Evolutionary conservation across 1,140 invertebrate genomes (phyloP), one percentile per base, ranked within the genome.

Genomic region (Drosophila triauraria): DNA sequence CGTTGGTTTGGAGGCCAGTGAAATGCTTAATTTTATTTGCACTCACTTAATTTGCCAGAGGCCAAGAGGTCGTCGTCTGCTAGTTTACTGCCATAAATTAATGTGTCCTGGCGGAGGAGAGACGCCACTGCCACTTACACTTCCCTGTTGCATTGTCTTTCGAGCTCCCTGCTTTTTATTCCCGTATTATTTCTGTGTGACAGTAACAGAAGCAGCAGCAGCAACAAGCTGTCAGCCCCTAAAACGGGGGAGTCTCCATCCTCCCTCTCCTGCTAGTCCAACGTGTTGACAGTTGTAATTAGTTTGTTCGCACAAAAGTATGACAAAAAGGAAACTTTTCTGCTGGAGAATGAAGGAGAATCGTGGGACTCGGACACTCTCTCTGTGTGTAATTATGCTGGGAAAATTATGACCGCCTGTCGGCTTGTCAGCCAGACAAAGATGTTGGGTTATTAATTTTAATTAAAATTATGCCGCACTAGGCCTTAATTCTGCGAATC

Each of bases 251-350:
- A 35, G 32, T 35, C 20, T 5, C n/a, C 35, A 15, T 6, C 48
- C 46, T 32, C 2, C 4, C 9, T 5, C 32, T 20, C 38, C 44
- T n/a, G 38, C 17, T 30, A 17, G 61, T 32, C 43, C 83, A 80
- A 77, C 86, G 85, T 91, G 85, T 90, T 90, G 85, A 90, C 85
- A 90, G 86, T 90, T 90, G 81, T 90, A 90, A 90, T 90, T 90
- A 90, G 85, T 90, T 90, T 90, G 86, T 88, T 88, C 85, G 85
- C 85, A 85, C 85, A 90, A 40, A 56, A 88, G 85, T 90, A 81
- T 79, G 85, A 88, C 85, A 90, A 87, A 83, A 79, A 15, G 35
- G 71, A 90, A 90, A 88, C 65, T 88, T 87, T 80, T 62, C 46
- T 74, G 43, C 62, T 30, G 35, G 38, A 10, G 35, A 56, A 17